Conservation (phyloP, 2,113 vertebrate genomes). For the Gopherus flavomarginatus region DNA sequence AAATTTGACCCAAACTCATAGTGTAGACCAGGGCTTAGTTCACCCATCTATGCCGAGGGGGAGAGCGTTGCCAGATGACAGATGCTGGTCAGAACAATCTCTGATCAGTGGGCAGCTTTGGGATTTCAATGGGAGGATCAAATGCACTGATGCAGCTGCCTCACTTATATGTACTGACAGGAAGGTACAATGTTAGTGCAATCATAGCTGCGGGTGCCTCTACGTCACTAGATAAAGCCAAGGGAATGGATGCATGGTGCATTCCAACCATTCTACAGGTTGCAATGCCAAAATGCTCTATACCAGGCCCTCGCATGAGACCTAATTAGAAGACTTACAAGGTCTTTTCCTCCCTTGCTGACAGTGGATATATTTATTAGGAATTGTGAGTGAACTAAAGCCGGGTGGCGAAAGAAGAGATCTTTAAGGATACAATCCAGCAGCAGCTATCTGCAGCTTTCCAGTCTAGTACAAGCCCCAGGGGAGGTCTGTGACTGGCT, state of each 20-base stretch:
- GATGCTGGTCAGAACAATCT: background rate
- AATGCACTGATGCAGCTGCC: background rate
- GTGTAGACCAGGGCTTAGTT: background rate
- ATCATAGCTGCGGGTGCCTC: background rate
- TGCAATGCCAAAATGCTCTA: background rate
- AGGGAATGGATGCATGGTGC: background rate
- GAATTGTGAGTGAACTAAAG: fast-evolving
- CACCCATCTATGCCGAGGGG: background rate
- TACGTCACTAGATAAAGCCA: background rate
- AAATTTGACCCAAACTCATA: too few species aligned
- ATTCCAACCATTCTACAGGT: background rate
- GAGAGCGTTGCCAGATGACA: background rate
- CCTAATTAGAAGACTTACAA: background rate
- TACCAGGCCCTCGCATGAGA: background rate
- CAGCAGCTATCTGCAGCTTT: background rate
- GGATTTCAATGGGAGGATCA: background rate
- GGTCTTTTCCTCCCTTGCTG: background rate
- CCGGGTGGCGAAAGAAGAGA: background rate
- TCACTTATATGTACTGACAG: background rate
- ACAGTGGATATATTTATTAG: background rate
- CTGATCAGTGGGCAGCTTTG: background rate
- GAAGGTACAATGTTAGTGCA: background rate
- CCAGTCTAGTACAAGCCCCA: background rate
- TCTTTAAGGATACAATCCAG: background rate
- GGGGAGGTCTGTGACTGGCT: background rate